Conservation (phyloP, 2,797 vertebrate genomes). For the Rhincodon typus region DNA sequence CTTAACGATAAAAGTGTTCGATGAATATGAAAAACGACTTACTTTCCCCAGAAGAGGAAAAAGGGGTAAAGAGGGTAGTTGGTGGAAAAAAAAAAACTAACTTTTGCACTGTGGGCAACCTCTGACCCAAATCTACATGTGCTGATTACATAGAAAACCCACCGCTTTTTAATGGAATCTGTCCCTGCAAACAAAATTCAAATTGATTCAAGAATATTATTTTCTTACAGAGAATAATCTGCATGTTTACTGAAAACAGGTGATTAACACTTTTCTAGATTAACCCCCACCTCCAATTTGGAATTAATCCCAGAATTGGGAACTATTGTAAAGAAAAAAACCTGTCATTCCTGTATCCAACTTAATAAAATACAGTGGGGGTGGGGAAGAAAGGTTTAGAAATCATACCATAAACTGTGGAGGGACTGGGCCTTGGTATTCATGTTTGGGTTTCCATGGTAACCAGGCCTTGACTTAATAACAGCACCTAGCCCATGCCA, state of each 20-base stretch:
- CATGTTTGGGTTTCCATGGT: background rate
- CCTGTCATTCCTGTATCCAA: background rate
- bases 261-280: background rate
- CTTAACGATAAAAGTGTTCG: too few species aligned
- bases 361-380: background rate
- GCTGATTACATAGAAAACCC: background rate
- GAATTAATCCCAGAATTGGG: background rate
- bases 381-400: background rate
- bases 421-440: background rate
- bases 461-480: background rate
- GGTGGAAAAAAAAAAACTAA: too few species aligned
- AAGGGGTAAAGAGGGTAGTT: too few species aligned
- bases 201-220: background rate
- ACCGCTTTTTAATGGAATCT: background rate
- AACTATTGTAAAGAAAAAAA: background rate
- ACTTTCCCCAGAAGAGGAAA: too few species aligned
- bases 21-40: too few species aligned
- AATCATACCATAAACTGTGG: background rate
- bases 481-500: background rate
- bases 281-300: background rate
- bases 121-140: background rate
- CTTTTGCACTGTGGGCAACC: too few species aligned
- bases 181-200: background rate
- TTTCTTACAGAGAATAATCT: background rate
- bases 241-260: background rate